Evolutionary conservation across 2,113 vertebrate species (phyloP).

Genomic region (Hemibagrus wyckioides): DNA sequence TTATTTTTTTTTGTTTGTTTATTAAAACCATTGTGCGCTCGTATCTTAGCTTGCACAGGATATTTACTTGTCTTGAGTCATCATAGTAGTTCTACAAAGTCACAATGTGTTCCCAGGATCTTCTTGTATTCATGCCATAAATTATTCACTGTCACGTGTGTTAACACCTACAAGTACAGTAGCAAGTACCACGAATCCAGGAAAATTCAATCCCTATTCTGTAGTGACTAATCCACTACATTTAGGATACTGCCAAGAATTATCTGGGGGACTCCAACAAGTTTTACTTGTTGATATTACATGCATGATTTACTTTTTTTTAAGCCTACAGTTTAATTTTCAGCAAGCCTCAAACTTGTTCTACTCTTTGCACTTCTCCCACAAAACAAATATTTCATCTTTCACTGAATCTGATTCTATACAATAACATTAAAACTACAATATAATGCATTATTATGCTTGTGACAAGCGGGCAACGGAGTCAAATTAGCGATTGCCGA

Average conservation of each 20-base stretch:
- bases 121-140: background rate
- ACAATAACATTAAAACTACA: background rate
- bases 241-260: background rate
- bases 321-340: background rate
- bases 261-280: background rate
- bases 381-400: background rate
- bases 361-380: background rate
- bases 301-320: background rate
- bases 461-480: background rate
- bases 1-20: background rate
- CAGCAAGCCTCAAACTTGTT: background rate
- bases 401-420: background rate
- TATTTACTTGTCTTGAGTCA: background rate
- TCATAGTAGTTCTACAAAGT: background rate
- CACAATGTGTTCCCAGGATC: background rate
- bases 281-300: background rate
- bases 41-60: background rate
- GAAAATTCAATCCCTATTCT: background rate
- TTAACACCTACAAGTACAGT: background rate
- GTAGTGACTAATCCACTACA: background rate
- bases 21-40: background rate
- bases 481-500: background rate
- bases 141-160: background rate
- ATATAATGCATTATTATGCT: background rate
- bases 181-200: background rate